Base-by-base conservation (phyloP, 2,797 vertebrate species). In the Muscicapa striata region DNA sequence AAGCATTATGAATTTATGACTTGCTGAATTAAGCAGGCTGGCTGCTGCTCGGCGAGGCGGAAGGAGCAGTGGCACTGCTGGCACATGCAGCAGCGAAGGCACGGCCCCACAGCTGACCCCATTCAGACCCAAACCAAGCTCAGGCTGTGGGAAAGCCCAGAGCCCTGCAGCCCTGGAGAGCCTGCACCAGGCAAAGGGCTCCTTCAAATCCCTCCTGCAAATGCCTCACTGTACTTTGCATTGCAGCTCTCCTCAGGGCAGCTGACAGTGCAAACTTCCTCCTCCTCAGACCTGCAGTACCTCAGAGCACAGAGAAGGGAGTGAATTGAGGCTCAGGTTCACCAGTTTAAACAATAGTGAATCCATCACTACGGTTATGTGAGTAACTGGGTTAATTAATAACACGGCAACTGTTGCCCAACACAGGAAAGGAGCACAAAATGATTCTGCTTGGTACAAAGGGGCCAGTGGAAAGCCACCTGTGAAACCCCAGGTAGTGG, bases 1-100 rank as follows among this genome's bases (percentile, higher is more conserved):
- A 78, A 93, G 76, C 94, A 96, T 96, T 97, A 96, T 54, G 69
- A 95, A 97, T 97, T 95, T 90, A 95, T 95, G 96, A 94, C 82
- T 62, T 46, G 72, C 89, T 92, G 94, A 94, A 94, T 92, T 95
- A 94, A 96, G 90, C 36, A 93, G 87, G 79, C 92, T 14, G 43
- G 81, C 83, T 92, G 90, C 62, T 13, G 11, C 21, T 68, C 11
- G 0, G 54, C 0, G 30, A 93, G 68, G 90, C 8, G 20, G 93
- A 95, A 97, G 87, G 78, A 92, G 41, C 3, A 1, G 85, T 3
- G 0, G 76, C 5, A 2, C 18, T 48, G 45, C 85, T 57, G 75
- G 86, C 80, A 92, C 73, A 23, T 2, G 66, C 72, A 57, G 90
- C 20, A 0, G 61, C 61, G 26, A 49, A 72, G 36, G 57, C 76